phyloP scores from a whole-genome alignment of 2,888 invertebrate genomes.

The Dryococelus australis region DNA sequence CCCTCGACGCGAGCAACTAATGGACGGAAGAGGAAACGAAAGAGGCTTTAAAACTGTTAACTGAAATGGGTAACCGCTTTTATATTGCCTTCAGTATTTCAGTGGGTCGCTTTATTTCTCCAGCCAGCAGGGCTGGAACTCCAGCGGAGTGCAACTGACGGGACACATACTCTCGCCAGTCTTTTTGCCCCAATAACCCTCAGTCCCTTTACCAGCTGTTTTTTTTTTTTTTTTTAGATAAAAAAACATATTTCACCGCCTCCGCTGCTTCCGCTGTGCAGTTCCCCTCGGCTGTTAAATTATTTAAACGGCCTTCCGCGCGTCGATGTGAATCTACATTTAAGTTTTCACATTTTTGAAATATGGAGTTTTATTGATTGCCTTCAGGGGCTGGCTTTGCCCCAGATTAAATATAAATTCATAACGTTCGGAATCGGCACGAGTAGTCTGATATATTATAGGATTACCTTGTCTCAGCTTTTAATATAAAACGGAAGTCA shows the following conservation, averaged over 20 bases:
- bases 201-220: not conserved
- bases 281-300: not conserved
- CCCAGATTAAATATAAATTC: too few species aligned
- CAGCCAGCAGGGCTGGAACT: not conserved
- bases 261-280: not conserved
- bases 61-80: conserved; percentile 16
- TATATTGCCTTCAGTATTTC: conserved; percentile 16
- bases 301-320: not conserved
- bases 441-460: too few species aligned
- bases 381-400: too few species aligned
- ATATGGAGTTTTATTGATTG: too few species aligned
- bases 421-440: too few species aligned
- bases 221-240: not conserved
- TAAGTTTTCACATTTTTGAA: not conserved
- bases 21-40: not conserved
- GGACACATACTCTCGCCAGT: not conserved
- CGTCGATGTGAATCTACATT: not conserved
- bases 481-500: too few species aligned
- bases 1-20: not conserved
- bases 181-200: not conserved
- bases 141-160: not conserved
- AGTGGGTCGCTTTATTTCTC: conserved; percentile 3
- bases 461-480: too few species aligned
- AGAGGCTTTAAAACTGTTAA: conserved; percentile 16
- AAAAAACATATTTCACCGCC: not conserved